Base-by-base conservation (phyloP, 2,888 invertebrate species). In the Leptopilina syphax region DNA sequence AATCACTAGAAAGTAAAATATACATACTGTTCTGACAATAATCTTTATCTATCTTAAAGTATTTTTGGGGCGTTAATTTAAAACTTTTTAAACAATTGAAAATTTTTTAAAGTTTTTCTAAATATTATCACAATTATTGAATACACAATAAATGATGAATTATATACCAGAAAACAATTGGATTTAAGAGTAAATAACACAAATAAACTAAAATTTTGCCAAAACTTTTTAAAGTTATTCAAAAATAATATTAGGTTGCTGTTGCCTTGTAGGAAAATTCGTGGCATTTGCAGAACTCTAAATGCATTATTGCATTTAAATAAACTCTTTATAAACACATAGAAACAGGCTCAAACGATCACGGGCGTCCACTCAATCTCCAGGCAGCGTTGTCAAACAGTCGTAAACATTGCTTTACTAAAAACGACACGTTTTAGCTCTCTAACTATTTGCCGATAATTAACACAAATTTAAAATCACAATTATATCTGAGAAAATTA, bases 331-430 rank as follows among this genome's bases (percentile, higher is more conserved):
- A 50, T 50, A 57, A 73, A 73, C 73, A 73, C 57, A 73, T 57
- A 73, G 34, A 73, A 73, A 73, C 73, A 73, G 73, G 73, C 73
- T 73, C 34, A 73, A 73, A 73, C 73, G 73, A 57, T 73, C 73
- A 73, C 27, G 57, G 73, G 27, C 34, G 73, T 73, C 73, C 73
- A 73, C n/a, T 73, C 34, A 73, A 13, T 57, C 73, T 73, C 73
- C 73, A 73, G 73, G 73, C 73, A 73, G 57, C 70, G 70, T 70
- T 7, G 27, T 50, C 27, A 70, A 70, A 70, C 70, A 70, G 24
- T 70, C 50, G 70, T 27, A 70, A 70, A 70, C 73, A 73, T 57
- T 73, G 73, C 73, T 54, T 34, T 73, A 54, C 57, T 57, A 73
- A 73, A 73, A 57, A 73, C n/a, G 57, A 73, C 41, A 57, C 57